A percentile compares a stretch with the other conserved stretches of the same genome.
Evolutionary conservation across 2,113 vertebrate species (phyloP).

Genomic region (Chloropsis cyanopogon): DNA sequence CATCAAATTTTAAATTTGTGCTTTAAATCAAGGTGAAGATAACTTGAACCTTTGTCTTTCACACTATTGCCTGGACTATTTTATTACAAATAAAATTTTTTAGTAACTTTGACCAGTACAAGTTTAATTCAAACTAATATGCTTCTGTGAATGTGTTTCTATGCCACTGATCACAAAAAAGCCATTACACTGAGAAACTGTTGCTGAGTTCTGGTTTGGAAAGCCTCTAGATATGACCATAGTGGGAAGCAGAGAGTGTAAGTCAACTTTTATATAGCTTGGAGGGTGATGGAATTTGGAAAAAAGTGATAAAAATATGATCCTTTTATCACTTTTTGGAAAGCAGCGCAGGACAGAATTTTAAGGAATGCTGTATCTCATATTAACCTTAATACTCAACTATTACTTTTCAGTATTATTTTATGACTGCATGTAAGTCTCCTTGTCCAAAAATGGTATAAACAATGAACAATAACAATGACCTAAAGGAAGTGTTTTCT

Average conservation of each 20-base stretch:
- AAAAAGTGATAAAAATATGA: background rate
- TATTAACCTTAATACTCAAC: background rate
- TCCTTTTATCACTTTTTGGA: background rate
- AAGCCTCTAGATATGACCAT: background rate
- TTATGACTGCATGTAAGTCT: background rate
- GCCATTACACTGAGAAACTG: background rate
- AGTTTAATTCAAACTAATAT: background rate
- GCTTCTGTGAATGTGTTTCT: background rate
- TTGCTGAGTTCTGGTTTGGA: background rate
- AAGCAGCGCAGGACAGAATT: background rate
- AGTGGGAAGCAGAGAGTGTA: background rate
- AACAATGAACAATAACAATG: background rate
- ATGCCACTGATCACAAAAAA: background rate
- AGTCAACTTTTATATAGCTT: background rate
- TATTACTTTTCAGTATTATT: background rate
- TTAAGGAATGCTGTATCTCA: background rate
- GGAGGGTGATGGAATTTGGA: background rate
- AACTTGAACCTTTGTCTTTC: background rate
- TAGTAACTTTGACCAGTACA: background rate
- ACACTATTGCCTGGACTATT: background rate
- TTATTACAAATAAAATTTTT: background rate
- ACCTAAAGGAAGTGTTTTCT: background rate
- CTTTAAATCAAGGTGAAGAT: background rate
- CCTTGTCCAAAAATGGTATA: background rate
- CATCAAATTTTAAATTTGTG: background rate